Conservation (phyloP, 2,797 vertebrate species). For the Typhlichthys eigenmanni region DNA sequence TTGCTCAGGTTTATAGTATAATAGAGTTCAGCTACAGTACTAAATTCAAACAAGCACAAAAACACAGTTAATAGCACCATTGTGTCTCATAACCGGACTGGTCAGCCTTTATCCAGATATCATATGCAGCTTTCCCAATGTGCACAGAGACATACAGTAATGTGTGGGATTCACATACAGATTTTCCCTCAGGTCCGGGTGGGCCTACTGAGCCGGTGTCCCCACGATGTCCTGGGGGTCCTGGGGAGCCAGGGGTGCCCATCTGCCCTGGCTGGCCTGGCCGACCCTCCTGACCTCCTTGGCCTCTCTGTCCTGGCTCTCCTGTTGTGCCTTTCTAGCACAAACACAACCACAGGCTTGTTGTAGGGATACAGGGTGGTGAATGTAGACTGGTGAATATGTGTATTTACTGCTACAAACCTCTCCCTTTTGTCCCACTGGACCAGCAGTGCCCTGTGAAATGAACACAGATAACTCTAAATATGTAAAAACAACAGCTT, state of each 20-base stretch:
- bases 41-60: no score
- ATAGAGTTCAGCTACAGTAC: no score
- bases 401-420: constrained; percentile 70
- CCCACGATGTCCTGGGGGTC: constrained; percentile 82
- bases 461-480: constrained; percentile 33
- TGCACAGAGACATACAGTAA: neutral
- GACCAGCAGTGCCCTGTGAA: constrained; percentile 83
- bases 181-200: constrained; percentile 87
- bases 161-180: constrained; percentile 76
- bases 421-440: constrained; percentile 85
- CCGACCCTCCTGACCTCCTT: constrained; percentile 83
- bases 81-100: no score
- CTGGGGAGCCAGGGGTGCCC: constrained; percentile 83
- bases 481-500: no score
- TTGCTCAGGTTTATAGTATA: no score
- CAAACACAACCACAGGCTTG: constrained; percentile 63
- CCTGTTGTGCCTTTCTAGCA: constrained; percentile 91
- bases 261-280: constrained; percentile 82
- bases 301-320: constrained; percentile 83
- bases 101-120: no score
- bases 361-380: neutral
- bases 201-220: constrained; percentile 80
- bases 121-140: no score
- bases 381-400: neutral
- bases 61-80: no score